These are phyloP conservation scores for Psittacula echo DNA, from an alignment of 2,797 vertebrate genomes.

Conservation along the genomic window DNA sequence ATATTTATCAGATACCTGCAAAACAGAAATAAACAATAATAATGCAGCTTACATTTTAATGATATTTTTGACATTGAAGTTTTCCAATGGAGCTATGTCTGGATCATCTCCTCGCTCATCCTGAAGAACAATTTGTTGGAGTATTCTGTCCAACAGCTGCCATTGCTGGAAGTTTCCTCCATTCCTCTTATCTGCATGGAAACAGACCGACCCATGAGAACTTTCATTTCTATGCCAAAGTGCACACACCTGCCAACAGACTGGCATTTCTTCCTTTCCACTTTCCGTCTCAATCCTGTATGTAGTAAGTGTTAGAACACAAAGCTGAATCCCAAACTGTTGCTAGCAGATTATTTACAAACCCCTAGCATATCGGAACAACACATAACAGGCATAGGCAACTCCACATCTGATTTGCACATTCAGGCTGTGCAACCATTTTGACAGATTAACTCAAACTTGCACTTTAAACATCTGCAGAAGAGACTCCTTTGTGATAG, in stretches of 20 bases:
- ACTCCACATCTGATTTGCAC: neutral
- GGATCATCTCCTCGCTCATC: constrained; percentile 94
- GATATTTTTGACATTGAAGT: constrained; percentile 96
- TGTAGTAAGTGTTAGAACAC: neutral
- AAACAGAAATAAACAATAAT: neutral
- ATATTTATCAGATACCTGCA: neutral
- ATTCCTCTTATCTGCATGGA: constrained; percentile 87
- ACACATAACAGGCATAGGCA: neutral
- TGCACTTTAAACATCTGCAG: neutral
- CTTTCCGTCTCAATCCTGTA: neutral
- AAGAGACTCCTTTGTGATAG: neutral
- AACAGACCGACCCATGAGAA: neutral
- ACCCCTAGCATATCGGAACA: neutral
- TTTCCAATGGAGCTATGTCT: constrained; percentile 90
- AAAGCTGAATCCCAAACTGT: neutral
- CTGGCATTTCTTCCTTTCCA: neutral
- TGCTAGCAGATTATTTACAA: neutral
- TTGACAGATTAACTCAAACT: neutral
- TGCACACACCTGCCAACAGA: neutral
- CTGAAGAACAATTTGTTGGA: constrained; percentile 97
- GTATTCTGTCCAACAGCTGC: constrained; percentile 95
- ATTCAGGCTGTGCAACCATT: neutral
- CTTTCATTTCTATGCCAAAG: neutral
- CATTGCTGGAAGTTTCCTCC: constrained; percentile 91
- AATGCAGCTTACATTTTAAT: constrained; percentile 90